Base-by-base conservation (phyloP, 2,888 invertebrate species). In the Brenthis ino region DNA sequence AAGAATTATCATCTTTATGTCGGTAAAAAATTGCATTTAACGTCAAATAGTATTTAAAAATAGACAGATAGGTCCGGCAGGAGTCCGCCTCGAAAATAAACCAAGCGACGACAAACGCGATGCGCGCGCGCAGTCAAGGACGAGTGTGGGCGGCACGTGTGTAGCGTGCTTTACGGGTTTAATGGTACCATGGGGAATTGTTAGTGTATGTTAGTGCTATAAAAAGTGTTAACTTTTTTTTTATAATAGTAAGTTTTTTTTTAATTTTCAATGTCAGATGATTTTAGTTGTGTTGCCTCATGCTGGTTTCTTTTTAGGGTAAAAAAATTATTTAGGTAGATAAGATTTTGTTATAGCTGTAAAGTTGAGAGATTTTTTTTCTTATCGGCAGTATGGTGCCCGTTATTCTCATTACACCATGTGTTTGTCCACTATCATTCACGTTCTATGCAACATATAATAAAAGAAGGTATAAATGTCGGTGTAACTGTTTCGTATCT, bases 91-190 rank as follows among this genome's bases (percentile, higher is more conserved):
- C 67, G 6, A 51, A 70, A 72, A 65, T 70, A 70, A 65, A 64
- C 20, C 20, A 65, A 61, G 63, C 65, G 68, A 60, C 64, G 69
- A 69, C 71, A 71, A 65, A 58, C 67, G 67, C 54, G 55, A 48
- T 57, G 69, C 69, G 66, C 69, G 53, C 37, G 61, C 71, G 70
- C 68, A 69, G 69, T 61, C 71, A 74, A 74, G 74, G 74, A 69
- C 74, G 64, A 64, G 68, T 67, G 72, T 72, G 72, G 73, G 73
- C 68, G 72, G 43, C 70, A 70, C 68, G 73, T 72, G 69, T 61
- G 65, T 4, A 50, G 20, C 28, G 37, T 48, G 28, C 60, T 65
- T 70, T 70, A 67, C 67, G 70, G 70, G 70, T 64, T 67, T 70
- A 70, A 67, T 64, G 67, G 55, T 70, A 55, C 57, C 51, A 67